These are phyloP conservation scores for Dasyornis broadbenti DNA, from an alignment of 2,113 vertebrate species.

Conservation along the genomic window DNA sequence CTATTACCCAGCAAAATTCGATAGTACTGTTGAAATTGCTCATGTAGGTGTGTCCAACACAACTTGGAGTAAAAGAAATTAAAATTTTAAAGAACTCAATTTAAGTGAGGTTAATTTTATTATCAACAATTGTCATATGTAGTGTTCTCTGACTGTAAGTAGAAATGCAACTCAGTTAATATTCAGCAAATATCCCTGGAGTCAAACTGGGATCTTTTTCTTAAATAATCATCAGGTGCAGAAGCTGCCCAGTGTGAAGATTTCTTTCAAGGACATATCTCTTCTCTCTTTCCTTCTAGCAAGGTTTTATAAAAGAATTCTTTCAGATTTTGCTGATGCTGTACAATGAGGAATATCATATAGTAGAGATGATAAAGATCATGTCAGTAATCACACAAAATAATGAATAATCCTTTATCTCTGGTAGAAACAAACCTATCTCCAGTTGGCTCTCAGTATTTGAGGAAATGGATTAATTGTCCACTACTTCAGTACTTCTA, in stretches of 20 bases:
- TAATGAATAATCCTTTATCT: background rate
- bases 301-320: background rate
- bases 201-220: background rate
- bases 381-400: background rate
- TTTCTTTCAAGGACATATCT: background rate
- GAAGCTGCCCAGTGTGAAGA: background rate
- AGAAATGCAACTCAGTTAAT: background rate
- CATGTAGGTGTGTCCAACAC: background rate
- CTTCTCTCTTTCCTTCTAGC: background rate
- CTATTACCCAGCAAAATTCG: background rate
- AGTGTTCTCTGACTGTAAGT: background rate
- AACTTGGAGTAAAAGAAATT: background rate
- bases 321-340: background rate
- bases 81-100: background rate
- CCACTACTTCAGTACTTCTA: background rate
- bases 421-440: background rate
- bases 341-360: background rate
- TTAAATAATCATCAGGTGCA: background rate
- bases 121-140: background rate
- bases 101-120: background rate
- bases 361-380: background rate
- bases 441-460: background rate
- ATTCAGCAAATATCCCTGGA: background rate
- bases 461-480: background rate
- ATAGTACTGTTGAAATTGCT: background rate